phyloP scores from a whole-genome alignment of 2,888 invertebrate species.

The Notodonta ziczac region DNA sequence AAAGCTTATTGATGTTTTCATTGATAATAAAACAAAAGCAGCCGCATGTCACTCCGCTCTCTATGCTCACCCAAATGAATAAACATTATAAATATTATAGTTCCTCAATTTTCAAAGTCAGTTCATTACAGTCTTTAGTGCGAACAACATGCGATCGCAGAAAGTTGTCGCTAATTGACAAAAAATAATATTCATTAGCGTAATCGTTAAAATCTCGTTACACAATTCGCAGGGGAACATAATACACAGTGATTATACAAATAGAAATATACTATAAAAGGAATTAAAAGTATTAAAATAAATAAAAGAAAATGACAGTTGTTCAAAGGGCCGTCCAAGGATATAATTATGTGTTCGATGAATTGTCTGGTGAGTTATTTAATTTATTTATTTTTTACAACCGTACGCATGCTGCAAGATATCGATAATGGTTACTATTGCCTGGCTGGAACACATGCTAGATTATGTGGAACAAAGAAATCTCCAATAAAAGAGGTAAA shows the following conservation, averaged over 20 bases:
- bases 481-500: no score
- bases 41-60: no score
- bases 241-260: neutral
- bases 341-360: constrained; percentile 6
- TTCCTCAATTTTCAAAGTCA: neutral
- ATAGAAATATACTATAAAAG: neutral
- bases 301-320: neutral
- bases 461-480: no score
- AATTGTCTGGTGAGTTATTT: constrained; percentile 7
- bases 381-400: neutral
- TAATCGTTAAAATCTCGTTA: neutral
- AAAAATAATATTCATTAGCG: neutral
- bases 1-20: no score
- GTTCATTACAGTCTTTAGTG: neutral
- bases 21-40: no score
- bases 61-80: no score
- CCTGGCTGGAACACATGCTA: no score
- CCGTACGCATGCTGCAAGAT: no score
- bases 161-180: neutral
- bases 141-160: neutral
- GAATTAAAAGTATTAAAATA: neutral
- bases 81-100: neutral
- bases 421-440: no score
- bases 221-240: neutral
- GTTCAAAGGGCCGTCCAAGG: neutral